Percentiles rank a stretch among this genome's conserved stretches.
These are phyloP conservation scores for Sebastolobus altivelis DNA, from an alignment of 2,797 vertebrate genomes.

Conservation along the genomic window DNA sequence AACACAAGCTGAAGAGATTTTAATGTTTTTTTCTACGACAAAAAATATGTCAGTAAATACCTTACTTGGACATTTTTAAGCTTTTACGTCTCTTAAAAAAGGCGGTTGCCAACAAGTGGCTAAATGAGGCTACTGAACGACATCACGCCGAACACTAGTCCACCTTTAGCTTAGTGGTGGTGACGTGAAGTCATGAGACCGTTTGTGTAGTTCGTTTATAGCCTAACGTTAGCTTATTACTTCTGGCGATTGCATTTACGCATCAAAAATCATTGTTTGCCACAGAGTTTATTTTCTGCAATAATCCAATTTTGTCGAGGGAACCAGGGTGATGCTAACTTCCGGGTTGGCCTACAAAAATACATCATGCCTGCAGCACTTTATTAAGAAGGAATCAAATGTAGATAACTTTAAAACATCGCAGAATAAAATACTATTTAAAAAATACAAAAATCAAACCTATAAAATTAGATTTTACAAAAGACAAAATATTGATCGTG, in stretches of 20 bases:
- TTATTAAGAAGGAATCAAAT: not conserved
- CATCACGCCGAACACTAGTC: too few species aligned
- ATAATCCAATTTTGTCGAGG: not conserved
- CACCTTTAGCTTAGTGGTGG: too few species aligned
- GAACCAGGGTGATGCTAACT: not conserved
- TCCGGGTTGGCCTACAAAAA: not conserved
- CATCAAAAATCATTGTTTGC: not conserved
- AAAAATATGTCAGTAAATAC: too few species aligned
- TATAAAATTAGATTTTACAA: not conserved
- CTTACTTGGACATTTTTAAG: rapidly evolving
- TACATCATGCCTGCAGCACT: not conserved
- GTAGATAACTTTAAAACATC: not conserved
- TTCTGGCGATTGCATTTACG: not conserved
- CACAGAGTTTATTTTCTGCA: not conserved
- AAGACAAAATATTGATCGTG: not conserved
- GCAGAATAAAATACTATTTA: not conserved
- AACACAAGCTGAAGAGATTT: not conserved
- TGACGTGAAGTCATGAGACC: not conserved
- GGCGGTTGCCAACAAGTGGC: too few species aligned
- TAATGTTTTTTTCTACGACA: not conserved
- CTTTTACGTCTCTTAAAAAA: too few species aligned
- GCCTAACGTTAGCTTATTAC: not conserved
- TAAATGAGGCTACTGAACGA: too few species aligned
- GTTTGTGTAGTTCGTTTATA: not conserved
- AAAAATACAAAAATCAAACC: not conserved